Base-by-base conservation (phyloP, 2,113 vertebrate genomes). In the Scopus umbretta region DNA sequence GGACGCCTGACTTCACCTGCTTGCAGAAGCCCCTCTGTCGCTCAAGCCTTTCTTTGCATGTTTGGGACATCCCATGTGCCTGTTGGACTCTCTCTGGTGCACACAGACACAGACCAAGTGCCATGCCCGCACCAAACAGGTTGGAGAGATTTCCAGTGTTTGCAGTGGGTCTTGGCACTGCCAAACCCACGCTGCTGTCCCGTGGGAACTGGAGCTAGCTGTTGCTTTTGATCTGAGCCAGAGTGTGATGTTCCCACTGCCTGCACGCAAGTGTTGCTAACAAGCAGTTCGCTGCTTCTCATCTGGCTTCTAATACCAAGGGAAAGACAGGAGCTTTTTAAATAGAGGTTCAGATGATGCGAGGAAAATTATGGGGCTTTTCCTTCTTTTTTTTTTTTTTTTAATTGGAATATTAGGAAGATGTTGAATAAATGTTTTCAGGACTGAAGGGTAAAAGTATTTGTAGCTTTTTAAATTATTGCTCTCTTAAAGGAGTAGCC, bases 31-130 rank as follows among this genome's bases (percentile, higher is more conserved):
- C 43, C 17, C 21, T n/a, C 20, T 25, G 50, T n/a, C 0, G 0
- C 55, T 71, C 7, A 5, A 10, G 53, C 30, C 55, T 73, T 71
- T 84, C 21, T 40, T 36, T 59, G 58, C 6, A 0, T 4, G 5
- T 13, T 32, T 38, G 34, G 80, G 68, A 21, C 25, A 1, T 23
- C 34, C n/a, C 22, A 2, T 0, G 2, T 47, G 40, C 43, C 53
- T 23, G 38, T 26, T 47, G 42, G 66, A 7, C 73, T 30, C 26
- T 45, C 38, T 68, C 30, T 10, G 79, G 23, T 13, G 19, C 45
- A 2, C 36, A 4, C 9, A 36, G 22, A 9, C 0, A 3, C 55
- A n/a, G 36, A 32, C 4, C 23, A 43, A 70, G 65, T 2, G 0
- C 13, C 22, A 1, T 40, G 47, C 53, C 40, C 6, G 5, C 47